Evolutionary conservation across 2,888 invertebrate species (phyloP).

Genomic region (Caenorhabditis parvicauda): DNA sequence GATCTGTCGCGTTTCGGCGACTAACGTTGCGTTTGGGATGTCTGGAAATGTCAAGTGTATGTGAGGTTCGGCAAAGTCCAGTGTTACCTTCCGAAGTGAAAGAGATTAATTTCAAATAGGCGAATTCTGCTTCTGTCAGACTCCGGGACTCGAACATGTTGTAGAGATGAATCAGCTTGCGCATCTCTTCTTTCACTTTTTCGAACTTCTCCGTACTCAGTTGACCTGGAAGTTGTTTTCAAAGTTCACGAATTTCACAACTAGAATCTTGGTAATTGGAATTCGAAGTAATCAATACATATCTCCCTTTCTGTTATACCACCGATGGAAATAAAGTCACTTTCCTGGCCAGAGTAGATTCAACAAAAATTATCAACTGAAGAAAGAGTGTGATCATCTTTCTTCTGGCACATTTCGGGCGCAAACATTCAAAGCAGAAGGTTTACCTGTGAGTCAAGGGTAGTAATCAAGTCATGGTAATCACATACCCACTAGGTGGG

Average conservation of each 20-base stretch:
- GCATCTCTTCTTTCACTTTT: conserved; percentile 31
- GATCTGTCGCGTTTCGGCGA: conserved; percentile 69
- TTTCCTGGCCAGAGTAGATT: background rate
- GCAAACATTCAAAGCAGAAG: no score
- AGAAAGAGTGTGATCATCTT: no score
- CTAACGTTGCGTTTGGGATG: conserved; percentile 67
- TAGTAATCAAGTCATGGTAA: no score
- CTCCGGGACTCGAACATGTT: conserved; percentile 37
- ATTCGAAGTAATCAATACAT: no score
- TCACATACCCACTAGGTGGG: no score
- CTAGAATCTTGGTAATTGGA: no score
- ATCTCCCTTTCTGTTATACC: conserved; percentile 26
- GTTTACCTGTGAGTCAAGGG: no score
- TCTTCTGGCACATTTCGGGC: no score
- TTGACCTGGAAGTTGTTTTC: conserved; percentile 60
- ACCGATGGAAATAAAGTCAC: background rate
- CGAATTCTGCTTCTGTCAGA: conserved; percentile 50
- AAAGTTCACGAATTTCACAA: no score
- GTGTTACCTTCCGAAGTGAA: conserved; percentile 53
- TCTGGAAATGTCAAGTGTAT: conserved; percentile 61
- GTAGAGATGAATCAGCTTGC: conserved; percentile 22
- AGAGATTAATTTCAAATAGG: conserved; percentile 60
- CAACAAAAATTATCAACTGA: no score
- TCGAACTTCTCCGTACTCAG: conserved; percentile 57
- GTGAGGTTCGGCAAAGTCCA: background rate